Percentiles rank a stretch among this genome's conserved stretches.
Conservation (phyloP, 2,113 vertebrate genomes). For the Peromyscus maniculatus region DNA sequence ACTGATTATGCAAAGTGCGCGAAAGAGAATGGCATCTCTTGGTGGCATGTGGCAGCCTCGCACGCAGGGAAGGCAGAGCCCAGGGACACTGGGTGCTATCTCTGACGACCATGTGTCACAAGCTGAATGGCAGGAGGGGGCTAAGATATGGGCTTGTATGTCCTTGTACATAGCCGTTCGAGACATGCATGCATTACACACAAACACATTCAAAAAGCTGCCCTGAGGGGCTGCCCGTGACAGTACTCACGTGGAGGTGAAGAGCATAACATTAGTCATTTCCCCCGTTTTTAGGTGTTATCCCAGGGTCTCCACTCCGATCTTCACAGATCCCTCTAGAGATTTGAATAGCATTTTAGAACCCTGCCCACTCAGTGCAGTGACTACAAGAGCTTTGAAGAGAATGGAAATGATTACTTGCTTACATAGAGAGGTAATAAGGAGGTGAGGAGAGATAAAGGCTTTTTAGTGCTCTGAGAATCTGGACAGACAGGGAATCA, state of each 20-base stretch:
- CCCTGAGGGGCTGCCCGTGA: background rate
- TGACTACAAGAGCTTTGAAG: constrained; percentile 18
- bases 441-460: background rate
- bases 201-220: background rate
- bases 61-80: constrained; percentile 78
- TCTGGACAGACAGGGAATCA: background rate
- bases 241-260: background rate
- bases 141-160: background rate
- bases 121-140: constrained; percentile 48
- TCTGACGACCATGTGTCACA: background rate
- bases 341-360: background rate
- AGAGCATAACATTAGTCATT: background rate
- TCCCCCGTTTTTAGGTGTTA: background rate
- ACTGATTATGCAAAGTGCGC: constrained; percentile 90
- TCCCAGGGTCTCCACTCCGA: background rate
- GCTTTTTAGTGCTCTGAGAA: background rate
- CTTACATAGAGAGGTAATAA: background rate
- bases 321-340: background rate
- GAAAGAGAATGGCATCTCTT: constrained; percentile 82
- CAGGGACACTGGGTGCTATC: constrained; percentile 66
- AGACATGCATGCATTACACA: background rate
- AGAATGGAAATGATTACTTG: background rate
- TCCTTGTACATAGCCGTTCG: background rate
- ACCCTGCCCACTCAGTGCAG: background rate
- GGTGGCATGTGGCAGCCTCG: constrained; percentile 85